These are phyloP conservation scores for Spilarctia lutea DNA, from an alignment of 2,888 invertebrate genomes.

Conservation along the genomic window DNA sequence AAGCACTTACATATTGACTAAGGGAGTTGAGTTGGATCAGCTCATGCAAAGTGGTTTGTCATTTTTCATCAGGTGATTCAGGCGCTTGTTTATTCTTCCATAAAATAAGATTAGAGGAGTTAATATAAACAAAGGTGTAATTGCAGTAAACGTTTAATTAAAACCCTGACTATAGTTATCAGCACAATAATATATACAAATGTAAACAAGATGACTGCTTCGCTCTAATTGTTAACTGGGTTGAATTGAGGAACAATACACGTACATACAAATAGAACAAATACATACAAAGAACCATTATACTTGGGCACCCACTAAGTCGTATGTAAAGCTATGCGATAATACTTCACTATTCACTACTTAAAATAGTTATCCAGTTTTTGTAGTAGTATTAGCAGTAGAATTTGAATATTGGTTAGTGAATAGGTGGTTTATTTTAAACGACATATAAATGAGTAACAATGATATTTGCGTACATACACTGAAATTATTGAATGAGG, in stretches of 20 bases:
- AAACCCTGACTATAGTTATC: conserved; percentile 18
- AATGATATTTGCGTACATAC: too few relatives aligned
- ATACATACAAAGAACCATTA: conserved; percentile 24
- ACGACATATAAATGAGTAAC: neutral
- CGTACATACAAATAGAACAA: conserved; percentile 17
- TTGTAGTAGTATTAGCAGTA: conserved; percentile 7
- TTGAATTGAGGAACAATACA: conserved; percentile 57
- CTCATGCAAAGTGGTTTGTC: too few relatives aligned
- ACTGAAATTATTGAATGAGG: too few relatives aligned
- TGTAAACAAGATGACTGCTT: conserved; percentile 46
- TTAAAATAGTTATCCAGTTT: conserved; percentile 29
- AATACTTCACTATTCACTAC: conserved; percentile 28
- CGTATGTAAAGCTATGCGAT: conserved; percentile 35
- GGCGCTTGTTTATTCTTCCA: too few relatives aligned
- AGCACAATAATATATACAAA: conserved; percentile 42
- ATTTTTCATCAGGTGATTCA: too few relatives aligned
- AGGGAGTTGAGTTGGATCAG: too few relatives aligned
- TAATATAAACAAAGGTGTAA: neutral
- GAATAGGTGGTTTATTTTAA: neutral
- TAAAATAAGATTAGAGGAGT: neutral
- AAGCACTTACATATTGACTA: too few relatives aligned
- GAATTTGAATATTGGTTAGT: neutral
- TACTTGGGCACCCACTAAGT: conserved; percentile 29
- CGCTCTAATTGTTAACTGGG: conserved; percentile 65
- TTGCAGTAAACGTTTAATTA: neutral